phyloP scores from a whole-genome alignment of 1,140 invertebrate species.

The Drosophila eugracilis region DNA sequence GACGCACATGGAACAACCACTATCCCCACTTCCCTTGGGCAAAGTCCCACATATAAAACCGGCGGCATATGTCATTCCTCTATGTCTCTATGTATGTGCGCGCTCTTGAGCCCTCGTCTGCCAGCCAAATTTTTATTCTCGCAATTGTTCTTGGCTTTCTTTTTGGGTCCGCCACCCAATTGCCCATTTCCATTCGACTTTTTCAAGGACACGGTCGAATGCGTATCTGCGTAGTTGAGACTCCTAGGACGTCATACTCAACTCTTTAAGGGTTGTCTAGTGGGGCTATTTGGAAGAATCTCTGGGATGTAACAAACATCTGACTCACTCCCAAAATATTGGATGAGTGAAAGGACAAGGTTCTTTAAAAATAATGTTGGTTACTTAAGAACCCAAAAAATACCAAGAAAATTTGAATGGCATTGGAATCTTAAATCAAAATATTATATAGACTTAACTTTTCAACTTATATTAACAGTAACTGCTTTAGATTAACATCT shows the following conservation, averaged over 20 bases:
- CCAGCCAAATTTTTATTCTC: slow-evolving; percentile 71
- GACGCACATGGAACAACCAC: slow-evolving; percentile 57
- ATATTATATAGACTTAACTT: too few relatives aligned
- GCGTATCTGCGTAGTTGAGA: slow-evolving; percentile 43
- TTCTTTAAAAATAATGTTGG: neutral
- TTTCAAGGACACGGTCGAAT: slow-evolving; percentile 66
- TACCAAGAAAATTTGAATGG: too few relatives aligned
- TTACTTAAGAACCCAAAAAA: too few relatives aligned
- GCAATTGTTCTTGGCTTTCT: slow-evolving; percentile 53
- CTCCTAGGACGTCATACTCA: slow-evolving; percentile 23
- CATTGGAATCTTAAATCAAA: too few relatives aligned
- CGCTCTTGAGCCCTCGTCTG: slow-evolving; percentile 52
- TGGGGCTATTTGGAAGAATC: neutral
- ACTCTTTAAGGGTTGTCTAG: slow-evolving; percentile 7
- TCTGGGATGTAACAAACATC: neutral
- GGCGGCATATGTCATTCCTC: slow-evolving; percentile 70
- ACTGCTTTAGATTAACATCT: too few relatives aligned
- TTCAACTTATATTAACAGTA: too few relatives aligned
- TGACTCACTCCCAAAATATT: neutral
- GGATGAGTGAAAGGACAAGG: slow-evolving; percentile 3
- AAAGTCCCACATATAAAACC: slow-evolving; percentile 23
- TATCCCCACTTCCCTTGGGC: neutral
- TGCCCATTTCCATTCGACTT: slow-evolving; percentile 34
- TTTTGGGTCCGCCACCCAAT: slow-evolving; percentile 8
- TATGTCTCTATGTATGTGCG: slow-evolving; percentile 39